These are phyloP conservation scores for Nettapus auritus DNA, from an alignment of 2,113 vertebrate species.

Conservation along the genomic window DNA sequence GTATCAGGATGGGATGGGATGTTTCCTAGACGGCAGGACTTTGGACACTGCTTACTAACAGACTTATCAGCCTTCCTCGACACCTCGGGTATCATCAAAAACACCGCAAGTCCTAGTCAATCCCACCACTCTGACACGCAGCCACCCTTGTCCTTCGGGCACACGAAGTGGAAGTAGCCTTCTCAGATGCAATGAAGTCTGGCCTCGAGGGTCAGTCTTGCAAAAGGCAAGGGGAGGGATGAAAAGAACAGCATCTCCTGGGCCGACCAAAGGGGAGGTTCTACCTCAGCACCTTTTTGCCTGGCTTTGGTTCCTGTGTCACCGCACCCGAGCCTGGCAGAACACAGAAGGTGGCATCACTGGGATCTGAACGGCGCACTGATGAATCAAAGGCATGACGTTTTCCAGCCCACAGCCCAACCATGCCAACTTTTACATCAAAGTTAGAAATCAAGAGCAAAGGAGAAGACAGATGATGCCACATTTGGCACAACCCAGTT, in stretches of 20 bases:
- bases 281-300: not conserved
- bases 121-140: not conserved
- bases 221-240: not conserved
- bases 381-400: not conserved
- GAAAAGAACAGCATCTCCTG: not conserved
- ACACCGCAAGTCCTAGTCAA: not conserved
- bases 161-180: not conserved
- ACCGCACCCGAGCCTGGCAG: not conserved
- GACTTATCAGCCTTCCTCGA: not conserved
- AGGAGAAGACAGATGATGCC: not conserved
- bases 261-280: not conserved
- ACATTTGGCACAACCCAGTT: not conserved
- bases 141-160: not conserved
- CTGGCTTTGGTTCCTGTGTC: not conserved
- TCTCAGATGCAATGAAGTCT: not conserved
- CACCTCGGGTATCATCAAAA: not conserved
- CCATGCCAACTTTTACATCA: not conserved
- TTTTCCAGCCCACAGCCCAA: not conserved
- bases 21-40: not conserved
- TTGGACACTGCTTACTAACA: not conserved
- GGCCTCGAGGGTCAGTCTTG: not conserved
- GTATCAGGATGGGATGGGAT: not conserved
- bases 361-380: not conserved
- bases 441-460: not conserved
- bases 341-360: not conserved